Conservation (phyloP, 2,888 invertebrate species). For the Sclerodermus sp. region DNA sequence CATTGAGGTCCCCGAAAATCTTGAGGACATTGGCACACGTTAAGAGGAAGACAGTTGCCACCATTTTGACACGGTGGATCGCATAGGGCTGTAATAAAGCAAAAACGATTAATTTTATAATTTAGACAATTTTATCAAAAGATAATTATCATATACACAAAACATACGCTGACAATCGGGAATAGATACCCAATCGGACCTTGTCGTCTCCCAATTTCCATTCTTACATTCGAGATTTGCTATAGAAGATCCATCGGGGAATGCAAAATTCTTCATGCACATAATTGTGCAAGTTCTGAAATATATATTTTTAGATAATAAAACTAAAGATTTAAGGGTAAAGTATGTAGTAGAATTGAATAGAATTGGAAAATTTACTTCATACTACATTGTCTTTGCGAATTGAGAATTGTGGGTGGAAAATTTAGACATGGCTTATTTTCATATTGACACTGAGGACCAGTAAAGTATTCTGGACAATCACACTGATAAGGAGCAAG, state of each 20-base stretch:
- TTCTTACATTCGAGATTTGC: slow-evolving; percentile 71
- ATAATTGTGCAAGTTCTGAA: slow-evolving; percentile 68
- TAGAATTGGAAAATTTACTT: slow-evolving; percentile 61
- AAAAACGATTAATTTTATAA: no score
- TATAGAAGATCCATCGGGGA: slow-evolving; percentile 71
- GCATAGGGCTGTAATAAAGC: slow-evolving; percentile 64
- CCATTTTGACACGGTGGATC: slow-evolving; percentile 77
- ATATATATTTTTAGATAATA: slow-evolving; percentile 5
- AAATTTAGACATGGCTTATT: slow-evolving; percentile 71
- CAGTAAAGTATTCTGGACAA: slow-evolving; percentile 73
- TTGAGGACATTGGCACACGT: slow-evolving; percentile 77
- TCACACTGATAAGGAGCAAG: slow-evolving; percentile 73
- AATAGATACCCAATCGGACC: slow-evolving; percentile 65
- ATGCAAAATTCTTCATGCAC: slow-evolving; percentile 68
- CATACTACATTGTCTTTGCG: slow-evolving; percentile 64
- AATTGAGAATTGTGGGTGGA: slow-evolving; percentile 70
- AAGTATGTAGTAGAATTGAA: slow-evolving; percentile 1
- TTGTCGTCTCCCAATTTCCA: slow-evolving; percentile 71
- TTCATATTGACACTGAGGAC: slow-evolving; percentile 74
- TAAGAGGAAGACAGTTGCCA: slow-evolving; percentile 76
- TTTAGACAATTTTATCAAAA: background rate
- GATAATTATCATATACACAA: background rate
- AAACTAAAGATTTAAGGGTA: slow-evolving; percentile 1
- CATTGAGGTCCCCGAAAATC: slow-evolving; percentile 73
- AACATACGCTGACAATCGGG: slow-evolving; percentile 73